Evolutionary conservation across 2,113 vertebrate genomes (phyloP), one percentile per base, ranked within the genome.

Genomic region (Lichenostomus cassidix): DNA sequence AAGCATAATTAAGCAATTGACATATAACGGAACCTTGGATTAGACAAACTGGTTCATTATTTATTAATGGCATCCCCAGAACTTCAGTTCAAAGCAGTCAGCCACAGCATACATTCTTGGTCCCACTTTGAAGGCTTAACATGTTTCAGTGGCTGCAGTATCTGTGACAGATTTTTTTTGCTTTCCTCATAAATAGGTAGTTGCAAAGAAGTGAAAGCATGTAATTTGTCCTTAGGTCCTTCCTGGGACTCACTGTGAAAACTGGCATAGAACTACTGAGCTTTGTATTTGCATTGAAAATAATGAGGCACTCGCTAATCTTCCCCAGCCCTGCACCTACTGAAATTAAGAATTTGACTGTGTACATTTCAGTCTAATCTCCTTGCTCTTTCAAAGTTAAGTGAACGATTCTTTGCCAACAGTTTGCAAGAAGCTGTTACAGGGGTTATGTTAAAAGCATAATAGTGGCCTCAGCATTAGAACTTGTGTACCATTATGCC

Each of bases 1-100:
- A 73, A 44, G 58, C 14, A 69, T 65, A 91, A 91, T 85, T 74
- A 94, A 94, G 83, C 70, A 83, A 74, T 50, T 94, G 41, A 75
- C n/a, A 53, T 49, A 56, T 64, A 87, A 86, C 62, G 85, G 62
- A 69, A 79, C 35, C 16, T 35, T 80, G 47, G 41, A 82, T 79
- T 41, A 84, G 76, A 76, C n/a, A 74, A 90, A 52, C 7, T 56
- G 47, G 18, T 71, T 77, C 55, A 27, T 42, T 67, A 29, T 76
- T 63, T 71, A 68, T 87, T 79, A 68, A 89, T 1, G 1, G 14
- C 1, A 13, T 73, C 25, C 17, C 37, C 35, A 91, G 49, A 84
- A 78, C 42, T 60, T 49, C n/a, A 59, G n/a, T 39, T 89, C 65
- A 83, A 82, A 94, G 75, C 25, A 84, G 46, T 28, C 60, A 69